Percentiles rank a stretch among this genome's conserved stretches.
Conservation (phyloP, 2,888 invertebrate species). For the Chalcis sispes region DNA sequence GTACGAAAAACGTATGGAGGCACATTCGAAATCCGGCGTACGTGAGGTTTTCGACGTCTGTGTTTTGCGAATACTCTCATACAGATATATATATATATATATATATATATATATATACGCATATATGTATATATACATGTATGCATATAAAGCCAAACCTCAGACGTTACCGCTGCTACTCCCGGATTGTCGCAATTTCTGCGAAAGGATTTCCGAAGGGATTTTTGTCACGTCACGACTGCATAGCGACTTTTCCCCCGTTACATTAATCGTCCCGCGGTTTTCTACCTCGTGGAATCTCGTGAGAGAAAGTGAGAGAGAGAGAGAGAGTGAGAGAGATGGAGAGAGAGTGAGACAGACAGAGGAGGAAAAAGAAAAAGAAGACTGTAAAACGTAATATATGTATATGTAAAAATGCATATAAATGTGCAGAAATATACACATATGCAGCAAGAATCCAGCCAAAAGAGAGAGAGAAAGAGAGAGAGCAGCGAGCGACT, state of each 20-base stretch:
- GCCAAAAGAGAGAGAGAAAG: too few species aligned
- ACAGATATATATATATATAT: too few species aligned
- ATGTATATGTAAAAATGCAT: neutral
- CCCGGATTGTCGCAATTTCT: constrained; percentile 49
- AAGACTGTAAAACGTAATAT: too few species aligned
- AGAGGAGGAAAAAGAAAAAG: too few species aligned
- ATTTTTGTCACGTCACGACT: constrained; percentile 53
- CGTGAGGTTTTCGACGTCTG: constrained; percentile 44
- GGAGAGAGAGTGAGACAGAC: too few species aligned
- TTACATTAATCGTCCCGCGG: constrained; percentile 49
- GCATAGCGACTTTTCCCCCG: constrained; percentile 40
- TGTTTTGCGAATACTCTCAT: too few species aligned
- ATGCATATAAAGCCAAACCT: neutral
- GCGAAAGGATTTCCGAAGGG: constrained; percentile 44
- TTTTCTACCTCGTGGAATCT: neutral
- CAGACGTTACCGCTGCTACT: neutral
- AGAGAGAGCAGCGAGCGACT: constrained; percentile 4
- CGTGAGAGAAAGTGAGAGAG: neutral
- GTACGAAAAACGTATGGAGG: too few species aligned
- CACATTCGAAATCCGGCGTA: constrained; percentile 47
- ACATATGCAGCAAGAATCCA: neutral
- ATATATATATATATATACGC: too few species aligned
- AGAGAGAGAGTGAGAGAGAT: constrained; percentile 6
- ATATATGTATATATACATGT: too few species aligned
- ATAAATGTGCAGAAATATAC: neutral